These are phyloP conservation scores for Limenitis camilla DNA, from an alignment of 2,888 invertebrate species.

Conservation along the genomic window DNA sequence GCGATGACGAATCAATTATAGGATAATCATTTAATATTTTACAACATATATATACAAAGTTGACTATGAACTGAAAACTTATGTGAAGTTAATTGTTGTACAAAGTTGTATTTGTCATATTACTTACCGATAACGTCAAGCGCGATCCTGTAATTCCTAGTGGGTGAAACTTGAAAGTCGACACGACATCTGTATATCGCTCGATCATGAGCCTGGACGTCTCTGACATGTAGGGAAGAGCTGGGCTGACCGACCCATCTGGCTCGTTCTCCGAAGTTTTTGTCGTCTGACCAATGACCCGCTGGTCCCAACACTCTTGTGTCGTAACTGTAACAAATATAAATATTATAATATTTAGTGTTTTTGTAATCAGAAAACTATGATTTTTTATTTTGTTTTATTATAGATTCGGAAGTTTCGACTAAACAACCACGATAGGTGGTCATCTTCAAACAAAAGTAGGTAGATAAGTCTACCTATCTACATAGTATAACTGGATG, in stretches of 20 bases:
- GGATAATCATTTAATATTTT: too few relatives aligned
- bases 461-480: too few relatives aligned
- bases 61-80: too few relatives aligned
- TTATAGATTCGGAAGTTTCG: not conserved
- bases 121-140: conserved; percentile 82
- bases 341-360: not conserved
- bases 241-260: conserved; percentile 73
- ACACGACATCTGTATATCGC: conserved; percentile 62
- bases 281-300: conserved; percentile 66
- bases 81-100: too few relatives aligned
- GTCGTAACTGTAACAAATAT: conserved; percentile 46
- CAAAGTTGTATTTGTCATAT: too few relatives aligned
- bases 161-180: conserved; percentile 78
- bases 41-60: too few relatives aligned
- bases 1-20: too few relatives aligned
- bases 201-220: conserved; percentile 51
- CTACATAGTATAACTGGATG: too few relatives aligned
- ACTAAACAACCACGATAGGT: too few relatives aligned
- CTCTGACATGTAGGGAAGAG: conserved; percentile 46
- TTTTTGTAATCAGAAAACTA: not conserved
- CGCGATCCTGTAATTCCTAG: conserved; percentile 82
- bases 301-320: conserved; percentile 50
- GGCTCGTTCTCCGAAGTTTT: conserved; percentile 76
- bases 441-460: too few relatives aligned
- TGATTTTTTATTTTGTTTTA: not conserved